A percentile compares a stretch with the other conserved stretches of the same genome.
These are phyloP conservation scores for Ceramica pisi DNA, from an alignment of 2,888 invertebrate species.

Conservation along the genomic window DNA sequence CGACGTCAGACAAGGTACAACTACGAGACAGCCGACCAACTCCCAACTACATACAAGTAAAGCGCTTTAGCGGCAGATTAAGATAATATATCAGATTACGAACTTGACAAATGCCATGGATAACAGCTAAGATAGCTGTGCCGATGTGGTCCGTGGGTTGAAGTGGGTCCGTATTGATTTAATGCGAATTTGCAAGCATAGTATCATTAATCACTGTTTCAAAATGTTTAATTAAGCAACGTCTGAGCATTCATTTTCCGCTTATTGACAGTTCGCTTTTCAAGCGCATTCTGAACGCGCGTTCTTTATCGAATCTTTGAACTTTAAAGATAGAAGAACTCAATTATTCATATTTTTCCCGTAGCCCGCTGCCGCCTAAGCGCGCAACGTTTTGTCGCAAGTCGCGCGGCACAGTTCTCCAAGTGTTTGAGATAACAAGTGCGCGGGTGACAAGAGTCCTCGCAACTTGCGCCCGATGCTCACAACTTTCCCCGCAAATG, in stretches of 20 bases:
- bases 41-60: conserved; percentile 63
- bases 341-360: conserved; percentile 51
- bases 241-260: conserved; percentile 6
- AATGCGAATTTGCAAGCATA: conserved; percentile 17
- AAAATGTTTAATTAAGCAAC: conserved; percentile 25
- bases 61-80: conserved; percentile 64
- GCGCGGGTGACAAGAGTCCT: conserved; percentile 79
- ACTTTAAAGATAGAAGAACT: not conserved
- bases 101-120: conserved; percentile 56
- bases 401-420: conserved; percentile 71
- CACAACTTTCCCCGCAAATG: conserved; percentile 75
- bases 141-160: conserved; percentile 26
- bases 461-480: conserved; percentile 75
- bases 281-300: not conserved
- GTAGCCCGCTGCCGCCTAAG: conserved; percentile 57
- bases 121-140: conserved; percentile 45
- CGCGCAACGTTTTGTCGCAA: conserved; percentile 61
- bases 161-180: conserved; percentile 34
- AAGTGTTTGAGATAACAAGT: conserved; percentile 84
- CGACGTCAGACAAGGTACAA: conserved; percentile 63
- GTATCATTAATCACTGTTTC: conserved; percentile 37
- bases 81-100: conserved; percentile 56
- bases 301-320: conserved; percentile 17
- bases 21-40: conserved; percentile 60
- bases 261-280: conserved; percentile 15